Evolutionary conservation across 2,888 invertebrate species (phyloP).

Genomic region (Willowsia nigromaculata): DNA sequence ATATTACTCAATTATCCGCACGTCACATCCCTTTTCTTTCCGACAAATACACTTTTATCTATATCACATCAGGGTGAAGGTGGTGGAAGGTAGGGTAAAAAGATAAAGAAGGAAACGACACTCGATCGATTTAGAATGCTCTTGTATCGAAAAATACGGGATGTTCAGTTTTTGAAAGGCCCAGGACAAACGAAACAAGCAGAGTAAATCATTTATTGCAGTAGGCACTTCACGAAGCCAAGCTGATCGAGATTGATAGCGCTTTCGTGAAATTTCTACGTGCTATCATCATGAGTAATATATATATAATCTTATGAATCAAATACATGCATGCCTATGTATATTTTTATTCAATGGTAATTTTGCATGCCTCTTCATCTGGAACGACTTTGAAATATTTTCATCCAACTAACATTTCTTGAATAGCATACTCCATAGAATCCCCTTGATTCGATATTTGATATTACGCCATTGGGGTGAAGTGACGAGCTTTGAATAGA

Average conservation of each 20-base stretch:
- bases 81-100: background rate
- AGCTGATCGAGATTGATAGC: background rate
- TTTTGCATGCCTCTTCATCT: no score
- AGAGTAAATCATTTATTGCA: background rate
- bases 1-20: background rate
- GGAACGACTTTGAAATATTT: no score
- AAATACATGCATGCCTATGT: no score
- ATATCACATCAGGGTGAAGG: slow-evolving; percentile 13
- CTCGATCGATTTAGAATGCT: background rate
- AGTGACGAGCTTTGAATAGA: no score
- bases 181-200: background rate
- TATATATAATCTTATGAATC: no score
- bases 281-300: no score
- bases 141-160: background rate
- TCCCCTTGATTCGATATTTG: no score
- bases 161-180: background rate
- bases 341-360: no score
- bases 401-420: no score
- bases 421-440: no score
- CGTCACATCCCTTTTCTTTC: background rate
- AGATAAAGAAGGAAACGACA: background rate
- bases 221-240: background rate
- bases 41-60: background rate
- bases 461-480: no score
- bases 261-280: no score